A percentile compares a stretch with the other conserved stretches of the same genome.
Evolutionary conservation across 2,113 vertebrate genomes (phyloP).

Genomic region (Onychostruthus taczanowskii): DNA sequence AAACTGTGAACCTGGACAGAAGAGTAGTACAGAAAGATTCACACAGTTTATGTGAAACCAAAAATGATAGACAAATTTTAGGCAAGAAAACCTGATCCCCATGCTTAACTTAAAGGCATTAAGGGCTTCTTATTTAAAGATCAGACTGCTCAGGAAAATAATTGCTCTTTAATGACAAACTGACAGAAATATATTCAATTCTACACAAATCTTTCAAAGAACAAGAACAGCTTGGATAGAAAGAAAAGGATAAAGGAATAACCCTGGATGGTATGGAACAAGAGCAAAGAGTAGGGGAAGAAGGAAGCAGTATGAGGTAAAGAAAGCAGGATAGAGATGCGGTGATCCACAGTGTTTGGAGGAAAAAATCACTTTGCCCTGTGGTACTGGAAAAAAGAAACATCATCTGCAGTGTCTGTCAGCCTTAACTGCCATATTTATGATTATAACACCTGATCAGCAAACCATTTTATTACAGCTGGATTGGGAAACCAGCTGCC

Average conservation of each 20-base stretch:
- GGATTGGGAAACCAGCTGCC: background rate
- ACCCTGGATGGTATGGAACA: background rate
- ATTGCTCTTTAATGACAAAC: background rate
- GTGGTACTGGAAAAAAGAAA: background rate
- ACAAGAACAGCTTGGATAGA: background rate
- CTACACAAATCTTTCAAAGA: background rate
- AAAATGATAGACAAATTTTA: background rate
- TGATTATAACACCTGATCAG: background rate
- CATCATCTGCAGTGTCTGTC: background rate
- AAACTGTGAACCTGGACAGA: background rate
- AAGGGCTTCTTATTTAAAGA: background rate
- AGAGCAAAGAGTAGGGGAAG: background rate
- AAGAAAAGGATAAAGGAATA: background rate
- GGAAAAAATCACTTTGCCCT: background rate
- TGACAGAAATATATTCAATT: background rate
- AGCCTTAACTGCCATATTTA: background rate
- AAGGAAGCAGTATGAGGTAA: background rate
- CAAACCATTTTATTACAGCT: background rate
- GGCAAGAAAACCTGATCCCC: background rate
- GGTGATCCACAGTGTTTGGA: background rate
- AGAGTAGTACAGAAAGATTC: background rate
- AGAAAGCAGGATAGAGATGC: background rate
- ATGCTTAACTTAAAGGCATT: background rate
- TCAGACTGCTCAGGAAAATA: background rate
- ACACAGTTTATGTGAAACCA: background rate